Base-by-base conservation (phyloP, 1,140 invertebrate genomes). In the Papilio glaucus region DNA sequence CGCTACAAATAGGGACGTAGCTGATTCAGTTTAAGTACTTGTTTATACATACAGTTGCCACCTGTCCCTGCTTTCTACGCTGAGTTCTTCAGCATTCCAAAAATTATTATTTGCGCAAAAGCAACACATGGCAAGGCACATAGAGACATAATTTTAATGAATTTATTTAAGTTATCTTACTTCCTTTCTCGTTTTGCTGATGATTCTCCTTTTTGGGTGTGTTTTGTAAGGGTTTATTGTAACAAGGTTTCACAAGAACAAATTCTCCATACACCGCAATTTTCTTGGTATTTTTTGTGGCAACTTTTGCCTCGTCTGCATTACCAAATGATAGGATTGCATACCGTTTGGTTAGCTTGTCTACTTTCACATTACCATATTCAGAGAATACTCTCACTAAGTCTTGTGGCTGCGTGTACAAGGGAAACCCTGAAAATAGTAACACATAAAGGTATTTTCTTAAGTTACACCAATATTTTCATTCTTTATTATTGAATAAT, bases 401-500 rank as follows among this genome's bases (percentile, higher is more conserved):
- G n/a, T 91, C 89, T 13, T 81, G 73, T 0, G 82, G 68, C 49
- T 83, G 80, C 0, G 83, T 80, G 77, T 85, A 89, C 1, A 8
- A 8, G 0, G 87, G 85, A 65, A 76, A 89, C 8, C 87, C 89
- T 91, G 79, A 60, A 72, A 61, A 73, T 24, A 61, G n/a, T 49
- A 61, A 61, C 24, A 33, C n/a, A 61, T 4, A n/a, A n/a, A n/a
- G n/a, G n/a, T n/a, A n/a, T n/a, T n/a, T n/a, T n/a, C n/a, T n/a
- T n/a, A n/a, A n/a, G n/a, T n/a, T n/a, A n/a, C n/a, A n/a, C n/a
- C n/a, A n/a, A n/a, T n/a, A n/a, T n/a, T n/a, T n/a, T n/a, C n/a
- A n/a, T n/a, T n/a, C n/a, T n/a, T n/a, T n/a, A n/a, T n/a, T n/a
- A n/a, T n/a, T n/a, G n/a, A n/a, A n/a, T n/a, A n/a, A n/a, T n/a